Base-by-base conservation (phyloP, 2,113 vertebrate species). In the Hydrochoerus hydrochaeris region DNA sequence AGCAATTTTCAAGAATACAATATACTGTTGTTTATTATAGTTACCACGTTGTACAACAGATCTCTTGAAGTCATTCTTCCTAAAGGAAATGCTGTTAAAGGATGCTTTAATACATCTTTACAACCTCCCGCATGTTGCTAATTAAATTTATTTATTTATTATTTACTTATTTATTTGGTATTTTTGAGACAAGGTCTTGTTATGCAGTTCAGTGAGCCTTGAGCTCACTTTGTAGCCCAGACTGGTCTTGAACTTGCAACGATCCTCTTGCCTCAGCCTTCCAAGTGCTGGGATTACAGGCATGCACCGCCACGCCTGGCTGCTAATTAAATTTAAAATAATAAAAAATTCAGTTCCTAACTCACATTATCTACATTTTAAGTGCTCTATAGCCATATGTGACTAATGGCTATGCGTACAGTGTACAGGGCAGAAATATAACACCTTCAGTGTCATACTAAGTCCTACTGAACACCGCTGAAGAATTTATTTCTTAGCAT, bases 321-420 rank as follows among this genome's bases (percentile, higher is more conserved):
- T 46, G 13, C 16, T 57, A 57, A 57, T 57, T 57, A 57, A 60
- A 60, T 85, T 84, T 85, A 88, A 87, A 62, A 46, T 67, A 69
- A 60, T 88, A 30, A 91, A 93, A 90, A 92, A 83, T 41, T 86
- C 62, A 95, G 67, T 73, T 91, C 19, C 52, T 75, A 3, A 19
- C 28, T 73, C n/a, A 96, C 10, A 88, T 13, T 62, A 69, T 60
- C 28, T 41, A 91, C 60, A 83, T 67, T 80, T 91, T 49, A 91
- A 85, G 35, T 46, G 69, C 62, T 92, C 67, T 77, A 19, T 0
- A 60, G 41, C 52, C 44, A 80, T 41, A 85, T 32, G 44, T 16
- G 35, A 71, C 35, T 71, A 54, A 49, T 20, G 60, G 28, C 60
- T 84, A 90, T 60, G 26, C 5, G 7, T 38, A 87, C 28, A 78